Conservation (phyloP, 2,888 invertebrate genomes). For the Halictus ligatus region DNA sequence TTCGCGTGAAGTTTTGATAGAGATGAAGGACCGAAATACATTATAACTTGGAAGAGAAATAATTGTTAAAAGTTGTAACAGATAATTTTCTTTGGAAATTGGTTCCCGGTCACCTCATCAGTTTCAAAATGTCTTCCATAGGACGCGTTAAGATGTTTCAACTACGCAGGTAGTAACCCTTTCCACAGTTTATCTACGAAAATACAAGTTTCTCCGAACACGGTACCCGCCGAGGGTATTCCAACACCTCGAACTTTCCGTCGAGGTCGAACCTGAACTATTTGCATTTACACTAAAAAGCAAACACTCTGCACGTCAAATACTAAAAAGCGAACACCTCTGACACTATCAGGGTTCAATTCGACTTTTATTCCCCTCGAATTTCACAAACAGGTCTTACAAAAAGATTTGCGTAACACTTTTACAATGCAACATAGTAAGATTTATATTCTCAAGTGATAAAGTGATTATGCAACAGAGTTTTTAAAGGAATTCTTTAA, state of each 20-base stretch:
- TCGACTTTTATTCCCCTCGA: not conserved
- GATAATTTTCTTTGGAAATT: not conserved
- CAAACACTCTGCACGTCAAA: not conserved
- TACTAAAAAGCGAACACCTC: not conserved
- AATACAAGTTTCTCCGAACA: not conserved
- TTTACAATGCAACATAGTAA: not conserved
- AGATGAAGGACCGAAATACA: not conserved
- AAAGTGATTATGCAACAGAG: no score
- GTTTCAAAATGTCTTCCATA: not conserved
- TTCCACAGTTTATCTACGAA: not conserved
- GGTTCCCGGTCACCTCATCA: not conserved
- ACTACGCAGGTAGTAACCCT: not conserved
- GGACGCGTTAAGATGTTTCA: not conserved
- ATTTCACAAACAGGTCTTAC: not conserved
- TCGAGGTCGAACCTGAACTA: not conserved
- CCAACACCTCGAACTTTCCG: not conserved
- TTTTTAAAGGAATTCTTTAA: no score
- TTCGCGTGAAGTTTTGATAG: no score
- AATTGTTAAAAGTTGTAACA: not conserved
- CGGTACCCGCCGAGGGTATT: not conserved
- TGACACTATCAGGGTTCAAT: not conserved
- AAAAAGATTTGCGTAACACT: not conserved
- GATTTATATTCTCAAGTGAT: not conserved
- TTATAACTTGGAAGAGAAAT: not conserved
- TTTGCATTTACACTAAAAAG: not conserved